phyloP scores from a whole-genome alignment of 2,888 invertebrate genomes.

The Itoplectis maculator region DNA sequence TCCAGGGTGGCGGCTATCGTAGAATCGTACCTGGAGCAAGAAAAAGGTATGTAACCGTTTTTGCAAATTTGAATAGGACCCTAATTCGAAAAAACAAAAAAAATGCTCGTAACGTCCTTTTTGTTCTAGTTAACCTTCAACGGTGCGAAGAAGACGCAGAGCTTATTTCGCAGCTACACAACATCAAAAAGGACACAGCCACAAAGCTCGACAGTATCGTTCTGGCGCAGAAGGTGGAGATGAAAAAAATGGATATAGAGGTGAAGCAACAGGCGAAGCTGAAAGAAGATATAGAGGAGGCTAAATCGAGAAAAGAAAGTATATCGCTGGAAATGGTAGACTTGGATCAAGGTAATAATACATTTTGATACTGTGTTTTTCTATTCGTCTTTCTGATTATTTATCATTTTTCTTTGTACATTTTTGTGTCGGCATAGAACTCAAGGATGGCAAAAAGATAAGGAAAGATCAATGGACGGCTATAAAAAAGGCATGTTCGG shows the following conservation, averaged over 20 bases:
- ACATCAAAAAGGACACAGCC: conserved; percentile 60
- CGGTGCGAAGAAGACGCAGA: conserved; percentile 55
- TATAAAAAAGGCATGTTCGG: conserved; percentile 74
- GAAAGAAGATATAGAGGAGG: conserved; percentile 66
- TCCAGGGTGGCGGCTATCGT: conserved; percentile 47
- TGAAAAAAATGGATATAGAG: conserved; percentile 73
- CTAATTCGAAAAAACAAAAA: too few relatives aligned
- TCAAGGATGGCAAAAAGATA: conserved; percentile 68
- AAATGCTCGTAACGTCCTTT: too few relatives aligned
- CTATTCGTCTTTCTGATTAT: too few relatives aligned
- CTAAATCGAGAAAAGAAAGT: conserved; percentile 71
- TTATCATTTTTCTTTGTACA: not conserved
- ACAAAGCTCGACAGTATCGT: conserved; percentile 64
- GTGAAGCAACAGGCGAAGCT: conserved; percentile 68
- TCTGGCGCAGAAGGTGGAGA: conserved; percentile 74
- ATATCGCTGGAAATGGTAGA: conserved; percentile 76
- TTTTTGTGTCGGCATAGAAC: conserved; percentile 67
- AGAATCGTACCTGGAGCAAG: conserved; percentile 40
- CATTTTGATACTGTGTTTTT: not conserved
- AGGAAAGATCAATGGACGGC: conserved; percentile 75
- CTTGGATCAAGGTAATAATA: conserved; percentile 73
- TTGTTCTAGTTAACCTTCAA: conserved; percentile 64
- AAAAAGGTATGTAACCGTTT: conserved; percentile 65
- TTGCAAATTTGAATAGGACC: too few relatives aligned
- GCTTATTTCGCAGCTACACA: conserved; percentile 64